These are phyloP conservation scores for Colletes collaris DNA, from an alignment of 2,888 invertebrate genomes.

Conservation along the genomic window DNA sequence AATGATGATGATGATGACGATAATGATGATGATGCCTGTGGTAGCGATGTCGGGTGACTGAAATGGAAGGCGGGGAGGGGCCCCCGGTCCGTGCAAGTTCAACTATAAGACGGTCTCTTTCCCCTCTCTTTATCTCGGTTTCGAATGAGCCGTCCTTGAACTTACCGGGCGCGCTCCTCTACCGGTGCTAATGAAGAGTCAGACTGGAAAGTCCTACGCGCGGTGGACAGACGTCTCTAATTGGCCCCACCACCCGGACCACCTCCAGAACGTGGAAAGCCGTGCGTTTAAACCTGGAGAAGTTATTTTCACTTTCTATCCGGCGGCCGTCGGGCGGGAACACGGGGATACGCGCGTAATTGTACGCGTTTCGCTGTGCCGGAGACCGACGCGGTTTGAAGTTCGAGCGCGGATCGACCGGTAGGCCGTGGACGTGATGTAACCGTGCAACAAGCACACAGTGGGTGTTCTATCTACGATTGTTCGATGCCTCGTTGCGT, in stretches of 20 bases:
- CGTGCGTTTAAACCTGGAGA: constrained; percentile 38
- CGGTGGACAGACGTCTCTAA: constrained; percentile 49
- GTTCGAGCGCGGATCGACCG: constrained; percentile 33
- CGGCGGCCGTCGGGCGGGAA: constrained; percentile 14
- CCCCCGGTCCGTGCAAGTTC: neutral
- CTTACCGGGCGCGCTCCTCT: constrained; percentile 42
- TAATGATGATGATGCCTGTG: constrained; percentile 19
- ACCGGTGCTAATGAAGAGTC: constrained; percentile 59
- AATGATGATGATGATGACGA: constrained; percentile 46
- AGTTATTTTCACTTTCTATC: constrained; percentile 64
- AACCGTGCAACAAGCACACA: constrained; percentile 31
- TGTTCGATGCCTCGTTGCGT: constrained; percentile 55
- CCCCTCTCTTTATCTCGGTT: constrained; percentile 25
- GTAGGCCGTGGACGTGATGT: constrained; percentile 37
- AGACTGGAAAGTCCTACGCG: constrained; percentile 31
- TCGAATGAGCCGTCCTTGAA: constrained; percentile 60
- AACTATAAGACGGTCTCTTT: constrained; percentile 16
- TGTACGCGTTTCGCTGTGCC: constrained; percentile 17
- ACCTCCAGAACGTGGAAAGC: constrained; percentile 20
- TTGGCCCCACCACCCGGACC: constrained; percentile 35
- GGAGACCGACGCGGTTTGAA: constrained; percentile 25
- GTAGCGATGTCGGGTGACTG: constrained; percentile 30
- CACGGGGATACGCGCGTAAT: constrained; percentile 5
- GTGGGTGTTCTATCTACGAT: constrained; percentile 56
- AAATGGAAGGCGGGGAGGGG: constrained; percentile 39